These are phyloP conservation scores for Spongia lamella DNA, from an alignment of 37 sponge, comb jelly and placozoan species.

Conservation along the genomic window DNA sequence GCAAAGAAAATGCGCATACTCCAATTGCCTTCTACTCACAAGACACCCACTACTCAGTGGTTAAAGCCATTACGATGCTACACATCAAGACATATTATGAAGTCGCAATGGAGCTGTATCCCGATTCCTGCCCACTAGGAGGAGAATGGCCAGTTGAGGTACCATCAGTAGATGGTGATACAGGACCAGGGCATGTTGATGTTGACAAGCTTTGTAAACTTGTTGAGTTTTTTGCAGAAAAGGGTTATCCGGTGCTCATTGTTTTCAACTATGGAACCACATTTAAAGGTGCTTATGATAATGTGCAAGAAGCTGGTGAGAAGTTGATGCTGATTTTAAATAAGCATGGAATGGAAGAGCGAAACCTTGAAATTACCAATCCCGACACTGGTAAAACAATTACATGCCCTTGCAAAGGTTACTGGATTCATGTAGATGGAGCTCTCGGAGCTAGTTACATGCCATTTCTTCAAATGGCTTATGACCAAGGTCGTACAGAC, in stretches of 20 bases:
- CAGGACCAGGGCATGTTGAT: conserved; percentile 14
- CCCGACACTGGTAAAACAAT: neutral
- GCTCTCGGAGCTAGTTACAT: conserved; percentile 9
- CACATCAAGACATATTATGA: conserved; percentile 18
- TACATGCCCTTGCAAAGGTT: neutral
- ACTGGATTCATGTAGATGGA: conserved; percentile 32
- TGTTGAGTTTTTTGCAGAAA: conserved; percentile 16
- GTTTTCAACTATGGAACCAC: conserved; percentile 41
- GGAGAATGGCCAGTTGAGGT: conserved; percentile 7
- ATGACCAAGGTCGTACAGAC: conserved; percentile 1
- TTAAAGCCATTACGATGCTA: neutral
- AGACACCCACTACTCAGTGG: conserved; percentile 20
- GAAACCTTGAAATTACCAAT: neutral
- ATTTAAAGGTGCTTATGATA: conserved; percentile 34
- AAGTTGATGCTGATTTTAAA: neutral
- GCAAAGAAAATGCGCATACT: neutral
- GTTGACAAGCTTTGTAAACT: conserved; percentile 1
- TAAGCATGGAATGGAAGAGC: neutral
- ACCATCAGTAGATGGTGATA: conserved; percentile 3
- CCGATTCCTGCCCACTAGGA: conserved; percentile 10
- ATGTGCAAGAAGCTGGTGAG: conserved; percentile 8
- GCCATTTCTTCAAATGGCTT: conserved; percentile 26
- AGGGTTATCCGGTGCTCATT: conserved; percentile 18
- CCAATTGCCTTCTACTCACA: conserved; percentile 28
- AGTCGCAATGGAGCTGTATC: conserved; percentile 8